Evolutionary conservation across 2,797 vertebrate species (phyloP), one percentile per base, ranked within the genome.

Genomic region (Etheostoma nigrum): DNA sequence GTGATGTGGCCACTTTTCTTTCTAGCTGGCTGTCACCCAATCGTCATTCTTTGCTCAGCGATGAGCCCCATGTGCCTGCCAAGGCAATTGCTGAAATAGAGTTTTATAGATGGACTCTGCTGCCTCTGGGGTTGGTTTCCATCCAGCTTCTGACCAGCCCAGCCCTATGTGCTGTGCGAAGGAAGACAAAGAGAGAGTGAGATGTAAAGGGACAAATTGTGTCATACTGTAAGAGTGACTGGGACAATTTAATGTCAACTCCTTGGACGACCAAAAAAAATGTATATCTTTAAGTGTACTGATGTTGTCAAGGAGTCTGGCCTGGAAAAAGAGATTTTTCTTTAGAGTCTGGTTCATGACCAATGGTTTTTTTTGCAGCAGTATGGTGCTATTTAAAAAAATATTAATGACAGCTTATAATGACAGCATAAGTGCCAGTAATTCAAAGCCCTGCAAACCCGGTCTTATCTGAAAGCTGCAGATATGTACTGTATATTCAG

Each of bases 51-150:
- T 91, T 88, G 82, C 36, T 72, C 68, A 42, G 66, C 3, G 36
- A 86, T 72, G 72, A 82, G 83, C 83, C 88, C 89, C 90, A 89
- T 91, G 87, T 89, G 36, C 25, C 67, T 81, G 87, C 74, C 86
- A 88, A 85, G 62, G 62, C 81, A 72, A 85, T 84, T 82, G 81
- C 89, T 83, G 76, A 79, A 91, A 90, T 81, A 74, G 63, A 85
- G 72, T 83, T 89, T 91, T 89, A 89, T 79, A 80, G 80, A 92
- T 87, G 83, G 66, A 83, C 82, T 70, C 64, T 71, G 63, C 81
- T 75, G 77, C 81, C 69, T 74, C 25, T 66, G 25, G 36, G 48
- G 9, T 45, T 67, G 69, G 79, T 55, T 75, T 47, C n/a, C 40
- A 71, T 25, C 36, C 42, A 13, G 59, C 58, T 74, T 72, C 30